Percentiles rank a stretch among this genome's conserved stretches.
Evolutionary conservation across 2,888 invertebrate species (phyloP).

Genomic region (Busseola fusca): DNA sequence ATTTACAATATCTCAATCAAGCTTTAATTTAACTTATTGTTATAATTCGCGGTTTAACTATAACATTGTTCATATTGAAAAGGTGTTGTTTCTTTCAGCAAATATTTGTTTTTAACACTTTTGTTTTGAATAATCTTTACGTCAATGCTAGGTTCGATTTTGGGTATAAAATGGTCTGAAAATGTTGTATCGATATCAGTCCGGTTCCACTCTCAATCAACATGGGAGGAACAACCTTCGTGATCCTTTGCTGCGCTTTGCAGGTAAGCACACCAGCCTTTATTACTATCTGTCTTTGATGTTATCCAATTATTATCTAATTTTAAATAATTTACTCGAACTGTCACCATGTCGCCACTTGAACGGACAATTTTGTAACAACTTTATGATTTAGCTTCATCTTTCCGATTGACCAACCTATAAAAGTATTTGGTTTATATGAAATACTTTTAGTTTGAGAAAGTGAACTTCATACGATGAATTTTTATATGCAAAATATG

Average conservation of each 20-base stretch:
- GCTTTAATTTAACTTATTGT: slow-evolving; percentile 76
- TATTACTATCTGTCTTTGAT: not conserved
- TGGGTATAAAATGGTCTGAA: slow-evolving; percentile 76
- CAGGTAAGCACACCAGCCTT: slow-evolving; percentile 75
- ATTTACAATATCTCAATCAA: slow-evolving; percentile 68
- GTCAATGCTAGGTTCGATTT: slow-evolving; percentile 62
- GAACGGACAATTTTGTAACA: not conserved
- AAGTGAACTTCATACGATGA: not conserved
- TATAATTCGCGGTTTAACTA: slow-evolving; percentile 65
- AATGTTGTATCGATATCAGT: slow-evolving; percentile 74
- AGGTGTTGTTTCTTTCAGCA: slow-evolving; percentile 65
- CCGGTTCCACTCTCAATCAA: slow-evolving; percentile 82
- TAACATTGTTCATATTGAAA: slow-evolving; percentile 70
- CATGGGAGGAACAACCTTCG: slow-evolving; percentile 84
- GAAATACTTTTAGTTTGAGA: not conserved
- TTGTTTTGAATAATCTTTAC: slow-evolving; percentile 60
- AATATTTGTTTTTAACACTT: slow-evolving; percentile 71
- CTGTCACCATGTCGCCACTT: not conserved
- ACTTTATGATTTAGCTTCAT: not conserved
- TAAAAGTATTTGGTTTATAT: not conserved
- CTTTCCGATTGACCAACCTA: not conserved
- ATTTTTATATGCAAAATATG: not conserved
- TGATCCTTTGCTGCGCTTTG: slow-evolving; percentile 85
- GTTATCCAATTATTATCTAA: not conserved
- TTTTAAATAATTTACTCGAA: not conserved